These are phyloP conservation scores for Atrichornis clamosus DNA, from an alignment of 2,113 vertebrate genomes.

Conservation along the genomic window DNA sequence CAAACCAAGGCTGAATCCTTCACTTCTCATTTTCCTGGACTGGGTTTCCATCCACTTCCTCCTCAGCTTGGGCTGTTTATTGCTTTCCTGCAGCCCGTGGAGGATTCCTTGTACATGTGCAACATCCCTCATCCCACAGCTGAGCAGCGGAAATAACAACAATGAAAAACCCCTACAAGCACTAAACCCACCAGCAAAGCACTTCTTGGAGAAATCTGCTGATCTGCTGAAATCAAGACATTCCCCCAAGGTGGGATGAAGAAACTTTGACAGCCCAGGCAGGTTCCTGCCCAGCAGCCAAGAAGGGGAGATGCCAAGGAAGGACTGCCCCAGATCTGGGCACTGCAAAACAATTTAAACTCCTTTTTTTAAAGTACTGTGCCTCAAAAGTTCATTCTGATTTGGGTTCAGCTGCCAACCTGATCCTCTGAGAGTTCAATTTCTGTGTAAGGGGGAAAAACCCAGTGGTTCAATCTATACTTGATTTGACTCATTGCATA, in stretches of 20 bases:
- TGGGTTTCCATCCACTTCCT: background rate
- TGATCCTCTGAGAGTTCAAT: background rate
- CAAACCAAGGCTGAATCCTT: background rate
- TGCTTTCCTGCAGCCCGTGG: background rate
- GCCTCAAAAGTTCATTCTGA: background rate
- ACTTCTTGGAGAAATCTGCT: background rate
- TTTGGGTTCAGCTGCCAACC: background rate
- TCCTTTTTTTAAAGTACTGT: background rate
- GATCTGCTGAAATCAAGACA: background rate
- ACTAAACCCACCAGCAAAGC: background rate
- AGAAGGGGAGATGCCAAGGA: background rate
- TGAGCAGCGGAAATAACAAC: background rate
- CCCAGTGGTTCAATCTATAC: background rate
- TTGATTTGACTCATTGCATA: background rate
- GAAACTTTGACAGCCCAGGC: background rate
- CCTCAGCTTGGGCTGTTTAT: background rate
- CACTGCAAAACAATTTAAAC: background rate
- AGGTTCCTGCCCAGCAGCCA: background rate
- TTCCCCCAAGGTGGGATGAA: background rate
- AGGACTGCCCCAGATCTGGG: background rate
- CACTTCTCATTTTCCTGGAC: background rate
- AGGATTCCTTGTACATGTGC: background rate
- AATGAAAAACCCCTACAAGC: accelerated
- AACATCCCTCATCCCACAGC: background rate
- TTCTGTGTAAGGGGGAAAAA: background rate